Conservation (phyloP, 2,113 vertebrate genomes). For the Mormoops blainvillei region DNA sequence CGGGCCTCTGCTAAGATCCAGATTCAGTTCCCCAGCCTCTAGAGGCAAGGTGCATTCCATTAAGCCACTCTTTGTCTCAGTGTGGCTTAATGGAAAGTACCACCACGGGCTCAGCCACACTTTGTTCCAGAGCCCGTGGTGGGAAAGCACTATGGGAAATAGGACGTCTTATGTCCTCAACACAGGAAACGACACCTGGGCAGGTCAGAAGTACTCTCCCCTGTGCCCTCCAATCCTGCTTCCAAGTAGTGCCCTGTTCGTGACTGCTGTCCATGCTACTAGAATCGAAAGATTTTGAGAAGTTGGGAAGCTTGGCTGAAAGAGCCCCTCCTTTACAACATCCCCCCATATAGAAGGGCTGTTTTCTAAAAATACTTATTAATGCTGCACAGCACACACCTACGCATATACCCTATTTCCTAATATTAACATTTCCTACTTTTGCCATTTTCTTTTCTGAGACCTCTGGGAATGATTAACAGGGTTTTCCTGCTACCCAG, state of each 20-base stretch:
- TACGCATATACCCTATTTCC: slow-evolving; percentile 36
- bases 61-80: neutral
- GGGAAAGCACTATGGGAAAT: no score
- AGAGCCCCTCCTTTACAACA: neutral
- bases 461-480: slow-evolving; percentile 62
- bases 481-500: slow-evolving; percentile 52
- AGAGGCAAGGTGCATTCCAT: neutral
- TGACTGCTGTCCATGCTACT: neutral
- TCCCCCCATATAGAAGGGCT: neutral
- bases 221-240: neutral
- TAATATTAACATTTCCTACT: slow-evolving; percentile 44
- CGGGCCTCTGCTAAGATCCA: neutral
- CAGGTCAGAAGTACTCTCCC: neutral
- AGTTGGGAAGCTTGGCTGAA: neutral
- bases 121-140: no score
- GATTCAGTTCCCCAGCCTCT: neutral
- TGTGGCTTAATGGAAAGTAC: no score
- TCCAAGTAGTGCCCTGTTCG: neutral
- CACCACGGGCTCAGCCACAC: no score
- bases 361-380: neutral
- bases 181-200: no score
- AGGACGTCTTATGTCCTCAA: neutral
- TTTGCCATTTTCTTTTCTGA: slow-evolving; percentile 66
- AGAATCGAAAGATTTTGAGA: neutral
- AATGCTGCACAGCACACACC: neutral